Base-by-base conservation (phyloP, 2,113 vertebrate species). In the Gadus macrocephalus region DNA sequence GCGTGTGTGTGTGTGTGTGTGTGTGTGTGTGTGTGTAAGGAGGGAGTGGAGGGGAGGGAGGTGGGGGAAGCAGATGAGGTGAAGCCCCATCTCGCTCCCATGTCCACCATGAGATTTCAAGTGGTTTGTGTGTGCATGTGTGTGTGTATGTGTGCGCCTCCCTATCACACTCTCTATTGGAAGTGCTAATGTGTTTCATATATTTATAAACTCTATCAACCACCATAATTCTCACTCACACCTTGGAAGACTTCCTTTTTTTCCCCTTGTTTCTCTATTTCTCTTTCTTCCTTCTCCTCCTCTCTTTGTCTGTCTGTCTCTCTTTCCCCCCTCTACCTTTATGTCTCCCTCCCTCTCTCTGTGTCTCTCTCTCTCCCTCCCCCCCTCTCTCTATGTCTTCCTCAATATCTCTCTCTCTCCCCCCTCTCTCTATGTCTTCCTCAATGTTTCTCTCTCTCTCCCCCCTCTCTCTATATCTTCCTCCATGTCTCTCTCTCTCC, bases 121-220 rank as follows among this genome's bases (percentile, higher is more conserved):
- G n/a, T 59, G 2, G 22, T 31, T 42, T 72, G 60, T 66, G 42
- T 68, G 42, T 69, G 59, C 68, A 64, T 64, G 53, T 49, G 25
- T 68, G 68, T 66, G 66, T 59, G 58, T 59, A 31, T 74, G 62
- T 69, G 38, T 76, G 64, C 65, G 61, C 74, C 82, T 69, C 70
- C 74, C 68, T 70, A 58, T 83, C 67, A 73, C 71, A 65, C 72
- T 76, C 49, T 19, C 42, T 53, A 22, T 58, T 72, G 68, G 55
- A 84, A 70, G 76, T 79, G 77, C 53, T 76, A 82, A 81, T 81
- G 69, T 74, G 58, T 68, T 78, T 38, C 68, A 70, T 82, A 85
- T 84, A 85, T 85, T 84, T 85, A 81, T 77, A 83, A 81, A 81
- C 69, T 75, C 68, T 75, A 62, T 82, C 62, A 66, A 71, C 72